Base-by-base conservation (phyloP, 1,140 invertebrate genomes). In the Drosophila rhopaloa region DNA sequence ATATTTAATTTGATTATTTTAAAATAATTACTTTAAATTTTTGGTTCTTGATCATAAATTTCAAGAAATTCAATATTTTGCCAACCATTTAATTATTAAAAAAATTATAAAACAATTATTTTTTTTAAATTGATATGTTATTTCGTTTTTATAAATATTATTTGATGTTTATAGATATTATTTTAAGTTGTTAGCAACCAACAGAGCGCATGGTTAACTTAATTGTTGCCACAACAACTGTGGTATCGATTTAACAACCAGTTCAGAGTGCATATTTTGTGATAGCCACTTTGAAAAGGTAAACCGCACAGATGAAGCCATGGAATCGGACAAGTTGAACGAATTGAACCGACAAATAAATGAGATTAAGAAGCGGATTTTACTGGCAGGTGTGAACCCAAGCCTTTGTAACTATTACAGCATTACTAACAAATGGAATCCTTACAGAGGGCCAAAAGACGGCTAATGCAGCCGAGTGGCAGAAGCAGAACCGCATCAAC, bases 341-440 rank as follows among this genome's bases (percentile, higher is more conserved):
- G 93, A 93, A 46, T 93, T 96, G 46, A 96, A 96, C 88, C 95
- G 95, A 70, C 95, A 96, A 93, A 96, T 97, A 88, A 93, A 95
- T 80, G 96, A 96, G 93, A 95, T 96, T 43, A 97, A 96, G 88
- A 97, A 96, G 92, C 96, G 96, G 85, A 96, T 97, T 86, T 95
- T 96, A 79, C 88, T 97, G 60, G 96, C 96, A 91, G 96, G 96
- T 96, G n/a, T 32, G 48, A 84, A 93, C 85, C 84, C 24, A 24
- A 37, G 7, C 9, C 11, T 38, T 6, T 0, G 6, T 11, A 27
- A 8, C 60, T 27, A 10, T 32, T 19, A 50, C 29, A 4, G 37
- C 19, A 38, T 11, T 0, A 38, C 7, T 27, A 19, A 14, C n/a
- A 5, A 50, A 7, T 32, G 3, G 14, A 19, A 14, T 41, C 53